Evolutionary conservation across 2,888 invertebrate genomes (phyloP).

Genomic region (Agriopis aurantiaria): DNA sequence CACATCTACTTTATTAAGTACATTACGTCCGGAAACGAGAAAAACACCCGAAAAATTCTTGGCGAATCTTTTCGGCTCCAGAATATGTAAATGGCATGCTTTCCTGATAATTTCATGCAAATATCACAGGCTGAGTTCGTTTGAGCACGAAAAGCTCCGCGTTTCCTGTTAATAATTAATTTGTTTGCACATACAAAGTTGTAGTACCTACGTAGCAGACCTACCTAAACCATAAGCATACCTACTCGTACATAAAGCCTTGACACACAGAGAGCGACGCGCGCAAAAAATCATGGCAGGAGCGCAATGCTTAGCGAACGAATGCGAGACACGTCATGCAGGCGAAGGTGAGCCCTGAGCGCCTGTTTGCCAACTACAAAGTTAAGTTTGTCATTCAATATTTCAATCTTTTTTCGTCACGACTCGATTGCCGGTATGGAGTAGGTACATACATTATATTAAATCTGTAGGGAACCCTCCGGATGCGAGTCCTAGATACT

Average conservation of each 20-base stretch:
- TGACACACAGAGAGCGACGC: too few species aligned
- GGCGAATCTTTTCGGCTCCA: conserved; percentile 28
- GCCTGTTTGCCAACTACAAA: too few species aligned
- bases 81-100: conserved; percentile 44
- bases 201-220: conserved; percentile 14
- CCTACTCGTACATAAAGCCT: not conserved
- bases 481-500: too few species aligned
- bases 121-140: conserved; percentile 61
- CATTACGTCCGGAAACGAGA: conserved; percentile 16
- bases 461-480: too few species aligned
- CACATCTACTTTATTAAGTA: conserved; percentile 1
- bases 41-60: conserved; percentile 44
- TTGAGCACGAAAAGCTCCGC: conserved; percentile 58
- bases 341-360: too few species aligned
- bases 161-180: conserved; percentile 75
- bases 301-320: not conserved
- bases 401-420: too few species aligned
- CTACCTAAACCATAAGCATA: not conserved
- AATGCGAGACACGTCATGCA: too few species aligned
- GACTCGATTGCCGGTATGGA: too few species aligned
- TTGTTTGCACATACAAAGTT: conserved; percentile 71
- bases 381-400: too few species aligned
- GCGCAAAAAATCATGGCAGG: not conserved
- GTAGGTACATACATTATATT: too few species aligned
- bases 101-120: conserved; percentile 58